Base-by-base conservation (phyloP, 30 jellyfish, hydroid and myxozoan genomes). In the Catostylus mosaicus region DNA sequence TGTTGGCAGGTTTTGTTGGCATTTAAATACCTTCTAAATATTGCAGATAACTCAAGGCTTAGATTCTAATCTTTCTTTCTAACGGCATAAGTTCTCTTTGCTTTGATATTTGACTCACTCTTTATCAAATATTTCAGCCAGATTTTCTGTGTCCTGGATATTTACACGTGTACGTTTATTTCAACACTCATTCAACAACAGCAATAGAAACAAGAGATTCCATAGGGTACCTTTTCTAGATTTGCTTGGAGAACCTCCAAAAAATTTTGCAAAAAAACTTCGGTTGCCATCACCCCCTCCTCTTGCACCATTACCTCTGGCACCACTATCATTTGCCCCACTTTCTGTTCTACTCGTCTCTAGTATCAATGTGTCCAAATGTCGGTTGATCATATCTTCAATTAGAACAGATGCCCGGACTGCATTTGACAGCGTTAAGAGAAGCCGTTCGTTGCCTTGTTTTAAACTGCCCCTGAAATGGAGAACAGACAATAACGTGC, bases 331-430 rank as follows among this genome's bases (percentile, higher is more conserved):
- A 8, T 67, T 89, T 3, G 67, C 89, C 45, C 95, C 87, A 36
- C 88, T 85, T 24, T 75, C 95, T 11, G 80, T 67, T 52, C 88
- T 40, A 67, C 95, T 85, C 0, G 86, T 75, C 65, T 85, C 95
- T 75, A 73, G 89, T 16, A 85, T 73, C 86, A 85, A 61, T 40
- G 24, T 47, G 61, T 85, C 95, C 48, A 85, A 52, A 37, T 64
- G 78, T 23, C 78, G 88, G 51, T 46, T 85, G 22, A 85, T 85
- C 78, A 74, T 24, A 5, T 73, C 95, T 43, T 85, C 95, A 73
- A 67, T 85, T 6, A 38, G 73, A 29, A 50, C 48, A 12, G 87
- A 73, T 1, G 86, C 77, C 22, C 87, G 82, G 40, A 73, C 79
- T 18, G 84, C 86, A 43, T 67, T 60, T 27, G 86, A 73, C 52